These are phyloP conservation scores for Sardina pilchardus DNA, from an alignment of 2,113 vertebrate genomes.

Conservation along the genomic window DNA sequence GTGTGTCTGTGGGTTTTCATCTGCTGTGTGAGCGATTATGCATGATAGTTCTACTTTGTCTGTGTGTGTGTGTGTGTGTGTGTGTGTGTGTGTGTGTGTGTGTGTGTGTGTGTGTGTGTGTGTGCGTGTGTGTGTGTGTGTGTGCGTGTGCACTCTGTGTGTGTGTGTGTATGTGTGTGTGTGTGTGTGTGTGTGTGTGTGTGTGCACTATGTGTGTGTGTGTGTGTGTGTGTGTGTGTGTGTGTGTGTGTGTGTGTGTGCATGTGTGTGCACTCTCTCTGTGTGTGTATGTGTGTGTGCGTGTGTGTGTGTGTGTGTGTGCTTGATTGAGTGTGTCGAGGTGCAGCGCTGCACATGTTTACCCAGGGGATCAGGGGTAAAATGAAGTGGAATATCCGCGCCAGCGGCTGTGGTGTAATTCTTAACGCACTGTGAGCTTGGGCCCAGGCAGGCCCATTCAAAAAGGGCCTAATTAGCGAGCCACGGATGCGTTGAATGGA, in stretches of 20 bases:
- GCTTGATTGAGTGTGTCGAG: conserved; percentile 12
- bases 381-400: conserved; percentile 24
- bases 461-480: background rate
- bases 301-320: conserved; percentile 1
- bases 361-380: conserved; percentile 19
- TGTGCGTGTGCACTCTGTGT: too few relatives aligned
- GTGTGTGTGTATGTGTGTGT: too few relatives aligned
- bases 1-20: background rate
- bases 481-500: conserved; percentile 19
- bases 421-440: background rate
- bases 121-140: background rate
- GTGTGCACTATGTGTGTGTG: conserved; percentile 3
- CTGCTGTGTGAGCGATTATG: background rate
- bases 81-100: conserved; percentile 3
- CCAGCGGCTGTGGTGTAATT: conserved; percentile 23
- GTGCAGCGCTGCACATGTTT: conserved; percentile 31
- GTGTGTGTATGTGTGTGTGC: background rate
- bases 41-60: background rate
- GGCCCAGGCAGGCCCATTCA: conserved; percentile 17
- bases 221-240: conserved; percentile 7
- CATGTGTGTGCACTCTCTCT: background rate
- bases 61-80: background rate
- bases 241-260: conserved; percentile 2
- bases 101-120: conserved; percentile 7
- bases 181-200: conserved; percentile 8